Percentiles rank a stretch among this genome's conserved stretches.
Evolutionary conservation across 2,888 invertebrate species (phyloP).

Genomic region (Liopterus haemorrhoidalis): DNA sequence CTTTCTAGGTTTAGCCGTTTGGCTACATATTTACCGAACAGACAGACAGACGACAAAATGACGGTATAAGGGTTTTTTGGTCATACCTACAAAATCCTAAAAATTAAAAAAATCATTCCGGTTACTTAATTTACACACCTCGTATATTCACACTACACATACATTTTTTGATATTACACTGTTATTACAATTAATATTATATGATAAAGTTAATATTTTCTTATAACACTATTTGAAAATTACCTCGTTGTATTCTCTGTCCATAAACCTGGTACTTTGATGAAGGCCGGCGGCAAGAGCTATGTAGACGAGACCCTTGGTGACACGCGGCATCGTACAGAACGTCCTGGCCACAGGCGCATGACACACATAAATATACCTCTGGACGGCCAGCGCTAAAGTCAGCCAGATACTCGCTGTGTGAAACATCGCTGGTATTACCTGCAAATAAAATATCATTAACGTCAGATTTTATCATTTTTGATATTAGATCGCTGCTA

Average conservation of each 20-base stretch:
- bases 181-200: no score
- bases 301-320: slow-evolving; percentile 72
- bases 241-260: slow-evolving; percentile 53
- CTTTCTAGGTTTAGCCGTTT: no score
- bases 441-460: slow-evolving; percentile 43
- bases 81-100: no score
- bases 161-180: no score
- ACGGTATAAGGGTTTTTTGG: no score
- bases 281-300: slow-evolving; percentile 73
- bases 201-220: no score
- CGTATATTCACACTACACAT: no score
- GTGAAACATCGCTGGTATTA: slow-evolving; percentile 82
- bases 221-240: slow-evolving; percentile 27
- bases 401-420: slow-evolving; percentile 93
- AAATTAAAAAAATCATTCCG: no score
- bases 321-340: slow-evolving; percentile 67
- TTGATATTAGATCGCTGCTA: neutral
- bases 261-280: slow-evolving; percentile 78
- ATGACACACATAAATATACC: slow-evolving; percentile 93
- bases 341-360: slow-evolving; percentile 81
- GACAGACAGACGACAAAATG: no score
- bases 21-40: no score
- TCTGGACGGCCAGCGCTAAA: slow-evolving; percentile 80
- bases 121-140: no score
- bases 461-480: neutral